These are phyloP conservation scores for Phlogophora meticulosa DNA, from an alignment of 2,888 invertebrate genomes.

Conservation along the genomic window DNA sequence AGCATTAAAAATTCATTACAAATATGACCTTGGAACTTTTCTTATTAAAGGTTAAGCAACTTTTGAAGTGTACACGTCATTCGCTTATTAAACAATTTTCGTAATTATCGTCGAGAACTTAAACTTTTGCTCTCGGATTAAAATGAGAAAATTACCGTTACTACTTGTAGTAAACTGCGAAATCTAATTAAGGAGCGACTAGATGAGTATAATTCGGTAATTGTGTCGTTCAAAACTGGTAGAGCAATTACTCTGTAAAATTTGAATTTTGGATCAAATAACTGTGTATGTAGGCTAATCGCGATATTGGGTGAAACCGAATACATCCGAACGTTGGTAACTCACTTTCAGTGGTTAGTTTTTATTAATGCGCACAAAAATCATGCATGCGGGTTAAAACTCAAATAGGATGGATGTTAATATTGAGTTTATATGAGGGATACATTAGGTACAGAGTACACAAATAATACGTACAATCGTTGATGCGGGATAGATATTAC, in stretches of 20 bases:
- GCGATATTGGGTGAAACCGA: conserved; percentile 11
- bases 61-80: conserved; percentile 39
- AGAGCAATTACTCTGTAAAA: conserved; percentile 1
- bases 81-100: conserved; percentile 32
- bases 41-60: conserved; percentile 19
- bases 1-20: conserved; percentile 57
- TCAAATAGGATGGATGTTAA: background rate
- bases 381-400: background rate
- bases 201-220: background rate
- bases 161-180: conserved; percentile 4
- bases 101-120: conserved; percentile 36
- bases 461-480: background rate
- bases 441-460: background rate
- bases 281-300: background rate
- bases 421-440: too few species aligned
- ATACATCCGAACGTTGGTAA: background rate
- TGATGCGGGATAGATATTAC: background rate
- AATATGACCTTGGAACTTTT: conserved; percentile 40
- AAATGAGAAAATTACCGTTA: conserved; percentile 42
- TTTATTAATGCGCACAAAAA: background rate
- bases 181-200: conserved; percentile 36
- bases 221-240: background rate
- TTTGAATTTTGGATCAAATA: background rate
- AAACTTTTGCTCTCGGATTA: conserved; percentile 16
- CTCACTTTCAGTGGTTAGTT: background rate